A percentile compares a stretch with the other conserved stretches of the same genome.
Conservation (phyloP, 2,888 invertebrate genomes). For the Zhengitettix transpicula region DNA sequence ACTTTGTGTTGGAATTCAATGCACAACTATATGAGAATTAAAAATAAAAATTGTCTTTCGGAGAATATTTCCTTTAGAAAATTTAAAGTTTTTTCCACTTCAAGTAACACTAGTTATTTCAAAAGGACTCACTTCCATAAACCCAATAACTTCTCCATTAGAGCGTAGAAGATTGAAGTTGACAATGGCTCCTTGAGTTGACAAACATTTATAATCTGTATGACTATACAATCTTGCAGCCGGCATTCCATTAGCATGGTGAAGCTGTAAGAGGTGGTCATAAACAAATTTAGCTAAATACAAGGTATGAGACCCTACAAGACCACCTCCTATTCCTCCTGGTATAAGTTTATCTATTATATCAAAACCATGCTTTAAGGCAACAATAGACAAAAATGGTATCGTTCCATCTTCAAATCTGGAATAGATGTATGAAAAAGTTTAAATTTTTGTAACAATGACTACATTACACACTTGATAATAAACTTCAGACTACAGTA, state of each 20-base stretch:
- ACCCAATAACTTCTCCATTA: conserved; percentile 70
- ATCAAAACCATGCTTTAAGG: conserved; percentile 69
- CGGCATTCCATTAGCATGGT: conserved; percentile 54
- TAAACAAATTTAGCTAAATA: conserved; percentile 57
- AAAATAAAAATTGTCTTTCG: background rate
- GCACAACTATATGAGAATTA: background rate
- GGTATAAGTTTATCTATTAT: conserved; percentile 48
- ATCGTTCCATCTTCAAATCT: conserved; percentile 93
- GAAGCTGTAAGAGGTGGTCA: conserved; percentile 38
- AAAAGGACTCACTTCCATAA: conserved; percentile 49
- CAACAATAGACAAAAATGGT: conserved; percentile 68
- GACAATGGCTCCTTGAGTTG: conserved; percentile 67
- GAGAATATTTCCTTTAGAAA: background rate
- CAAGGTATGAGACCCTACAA: conserved; percentile 51
- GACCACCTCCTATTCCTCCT: conserved; percentile 38
- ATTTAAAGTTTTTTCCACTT: too few species aligned
- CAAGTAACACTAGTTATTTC: background rate
- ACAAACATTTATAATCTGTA: conserved; percentile 40
- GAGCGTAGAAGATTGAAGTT: conserved; percentile 72
- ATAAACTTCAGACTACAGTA: too few species aligned
- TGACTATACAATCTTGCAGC: conserved; percentile 59
- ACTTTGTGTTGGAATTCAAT: too few species aligned
- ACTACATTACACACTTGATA: too few species aligned
- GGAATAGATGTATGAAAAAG: conserved; percentile 5
- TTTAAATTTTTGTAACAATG: too few species aligned